These are phyloP conservation scores for Oligia latruncula DNA, from an alignment of 2,888 invertebrate genomes.

Conservation along the genomic window DNA sequence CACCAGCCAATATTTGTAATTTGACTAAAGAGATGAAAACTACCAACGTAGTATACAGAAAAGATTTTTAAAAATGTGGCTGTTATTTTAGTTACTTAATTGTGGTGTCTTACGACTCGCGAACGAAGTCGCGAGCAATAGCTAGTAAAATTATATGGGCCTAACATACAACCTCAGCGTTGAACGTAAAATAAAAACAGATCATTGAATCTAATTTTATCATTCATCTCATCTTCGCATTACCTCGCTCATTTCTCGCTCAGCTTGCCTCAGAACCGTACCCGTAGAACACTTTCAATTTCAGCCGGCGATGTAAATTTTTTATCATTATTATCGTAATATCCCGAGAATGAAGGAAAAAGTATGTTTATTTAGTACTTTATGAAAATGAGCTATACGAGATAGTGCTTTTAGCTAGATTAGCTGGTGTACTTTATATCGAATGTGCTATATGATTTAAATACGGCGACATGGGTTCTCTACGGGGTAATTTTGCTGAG, in stretches of 20 bases:
- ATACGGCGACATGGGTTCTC: neutral
- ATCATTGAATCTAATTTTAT: too few relatives aligned
- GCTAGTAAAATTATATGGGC: too few relatives aligned
- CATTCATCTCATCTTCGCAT: neutral
- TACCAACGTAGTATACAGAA: too few relatives aligned
- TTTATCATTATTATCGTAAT: slow-evolving; percentile 36
- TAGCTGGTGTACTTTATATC: slow-evolving; percentile 19
- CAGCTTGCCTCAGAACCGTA: neutral
- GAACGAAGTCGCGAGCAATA: too few relatives aligned
- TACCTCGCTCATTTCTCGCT: slow-evolving; percentile 18
- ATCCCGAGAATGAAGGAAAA: slow-evolving; percentile 17
- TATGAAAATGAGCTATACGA: slow-evolving; percentile 44
- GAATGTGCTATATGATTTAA: slow-evolving; percentile 33
- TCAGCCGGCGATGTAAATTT: slow-evolving; percentile 38
- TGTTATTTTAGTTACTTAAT: too few relatives aligned
- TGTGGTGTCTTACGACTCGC: too few relatives aligned
- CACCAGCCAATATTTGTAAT: too few relatives aligned
- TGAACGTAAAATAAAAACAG: too few relatives aligned
- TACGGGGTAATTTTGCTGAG: slow-evolving; percentile 10
- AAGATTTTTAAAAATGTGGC: too few relatives aligned
- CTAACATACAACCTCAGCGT: too few relatives aligned
- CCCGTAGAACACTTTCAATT: slow-evolving; percentile 28
- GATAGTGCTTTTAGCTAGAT: slow-evolving; percentile 52
- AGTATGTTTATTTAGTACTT: slow-evolving; percentile 31
- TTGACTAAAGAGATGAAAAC: too few relatives aligned